Base-by-base conservation (phyloP, 2,888 invertebrate species). In the Miltochrista miniata region DNA sequence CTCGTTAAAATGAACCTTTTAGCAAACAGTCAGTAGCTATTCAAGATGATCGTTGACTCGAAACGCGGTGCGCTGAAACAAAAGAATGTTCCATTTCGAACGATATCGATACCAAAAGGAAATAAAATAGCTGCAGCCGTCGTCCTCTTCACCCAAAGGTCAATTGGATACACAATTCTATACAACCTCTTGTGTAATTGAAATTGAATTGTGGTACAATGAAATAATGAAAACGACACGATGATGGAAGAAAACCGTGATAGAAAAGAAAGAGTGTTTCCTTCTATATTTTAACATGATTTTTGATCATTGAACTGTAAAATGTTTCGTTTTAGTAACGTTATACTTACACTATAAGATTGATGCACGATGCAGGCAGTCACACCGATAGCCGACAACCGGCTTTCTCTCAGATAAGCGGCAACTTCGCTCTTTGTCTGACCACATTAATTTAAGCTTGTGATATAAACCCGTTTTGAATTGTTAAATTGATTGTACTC, bases 21-120 rank as follows among this genome's bases (percentile, higher is more conserved):
- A 87, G 83, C 79, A 83, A 5, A 4, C 87, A 83, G 86, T 89
- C 87, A 87, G 85, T 88, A 87, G 84, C n/a, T n/a, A 85, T 80
- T 85, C 82, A 80, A 76, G 73, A 72, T 83, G 79, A 85, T 87
- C 78, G 79, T 70, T 48, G 75, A 78, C 84, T 15, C 79, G 81
- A 83, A 79, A 64, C 44, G 75, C 69, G 77, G 75, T 83, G 81
- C 80, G 73, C 74, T 76, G 73, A 85, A 86, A 87, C 85, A 87
- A 88, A 87, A 86, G 84, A 84, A 82, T 79, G 76, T 74, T 73
- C 68, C 68, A 70, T 72, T 71, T 70, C 68, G 15, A 38, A 72
- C 69, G 61, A 70, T 74, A 15, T 74, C 74, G 71, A 71, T 72
- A 70, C 70, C 68, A n/a, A 70, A 31, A 54, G 37, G 40, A 55